A percentile compares a stretch with the other conserved stretches of the same genome.
Conservation (phyloP, 2,113 vertebrate genomes). For the Varanus komodoensis region DNA sequence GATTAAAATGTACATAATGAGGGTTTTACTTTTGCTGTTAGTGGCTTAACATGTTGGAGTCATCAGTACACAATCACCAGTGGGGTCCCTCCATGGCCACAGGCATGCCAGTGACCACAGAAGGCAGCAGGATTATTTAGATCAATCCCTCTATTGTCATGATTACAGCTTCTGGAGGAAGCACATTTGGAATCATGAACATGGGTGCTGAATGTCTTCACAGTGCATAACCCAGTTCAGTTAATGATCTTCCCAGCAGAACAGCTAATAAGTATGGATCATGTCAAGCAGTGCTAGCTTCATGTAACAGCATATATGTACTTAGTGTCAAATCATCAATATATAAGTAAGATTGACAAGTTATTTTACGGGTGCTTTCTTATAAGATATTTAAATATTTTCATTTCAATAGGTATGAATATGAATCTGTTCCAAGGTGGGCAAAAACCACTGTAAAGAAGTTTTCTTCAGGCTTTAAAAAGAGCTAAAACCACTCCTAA, state of each 20-base stretch:
- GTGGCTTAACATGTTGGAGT: too few species aligned
- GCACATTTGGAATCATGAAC: not conserved
- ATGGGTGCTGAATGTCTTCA: not conserved
- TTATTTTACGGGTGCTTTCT: too few species aligned
- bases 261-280: not conserved
- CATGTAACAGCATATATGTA: not conserved
- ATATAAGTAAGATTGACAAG: too few species aligned
- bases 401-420: not conserved
- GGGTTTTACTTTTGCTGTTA: not conserved
- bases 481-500: not conserved
- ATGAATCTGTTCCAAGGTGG: not conserved
- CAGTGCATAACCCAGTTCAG: not conserved
- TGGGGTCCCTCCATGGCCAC: not conserved
- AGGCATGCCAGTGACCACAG: not conserved
- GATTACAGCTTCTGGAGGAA: not conserved
- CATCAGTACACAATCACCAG: not conserved
- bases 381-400: too few species aligned
- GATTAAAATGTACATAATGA: not conserved
- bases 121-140: not conserved
- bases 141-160: not conserved
- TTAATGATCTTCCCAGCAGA: not conserved
- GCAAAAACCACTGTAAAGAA: not conserved
- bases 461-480: not conserved
- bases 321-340: too few species aligned
- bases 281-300: not conserved